Evolutionary conservation across 1,140 invertebrate species (phyloP), one percentile per base, ranked within the genome.

Genomic region (Acromyrmex charruanus): DNA sequence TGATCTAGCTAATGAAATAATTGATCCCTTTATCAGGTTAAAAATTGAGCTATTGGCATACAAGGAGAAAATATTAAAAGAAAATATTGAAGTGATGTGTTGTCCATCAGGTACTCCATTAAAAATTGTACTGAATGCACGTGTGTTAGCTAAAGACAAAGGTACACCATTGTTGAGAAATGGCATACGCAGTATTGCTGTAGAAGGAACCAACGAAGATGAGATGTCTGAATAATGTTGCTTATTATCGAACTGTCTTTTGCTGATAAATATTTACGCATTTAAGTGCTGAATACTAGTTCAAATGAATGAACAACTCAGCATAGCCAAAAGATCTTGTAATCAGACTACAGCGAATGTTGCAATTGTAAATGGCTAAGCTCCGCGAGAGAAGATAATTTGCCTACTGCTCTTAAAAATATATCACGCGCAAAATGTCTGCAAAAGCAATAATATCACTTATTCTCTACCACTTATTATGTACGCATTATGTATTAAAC

Each of bases 131-230:
- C 86, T 96, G 3, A 95, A 95, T 75, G 94, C 95, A 5, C 93
- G 95, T 51, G 94, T 96, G 0, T 88, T 96, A 77, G 96, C 95
- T 14, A 96, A 96, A 87, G 95, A 95, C 77, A 96, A 96, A 88
- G 96, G 96, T 0, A 96, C 95, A 3, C 96, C 96, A 35, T 92
- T 96, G 87, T 86, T 96, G 79, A 92, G 95, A 61, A 96, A 95
- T 16, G 96, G 96, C 4, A 96, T 96, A 75, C 95, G 95, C 53
- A 95, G 95, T 85, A 93, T 96, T 80, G 95, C 91, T 7, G 91
- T 95, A 16, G 95, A 96, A 59, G 89, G 91, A 14, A 92, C 94
- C 65, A 94, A 95, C 2, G 93, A 94, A 35, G 91, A 94, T 63
- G 94, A 94, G 14, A 93, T 95, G 71, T 91, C 90, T 55, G 90